These are phyloP conservation scores for Anarsia innoxiella DNA, from an alignment of 2,888 invertebrate species.

Conservation along the genomic window DNA sequence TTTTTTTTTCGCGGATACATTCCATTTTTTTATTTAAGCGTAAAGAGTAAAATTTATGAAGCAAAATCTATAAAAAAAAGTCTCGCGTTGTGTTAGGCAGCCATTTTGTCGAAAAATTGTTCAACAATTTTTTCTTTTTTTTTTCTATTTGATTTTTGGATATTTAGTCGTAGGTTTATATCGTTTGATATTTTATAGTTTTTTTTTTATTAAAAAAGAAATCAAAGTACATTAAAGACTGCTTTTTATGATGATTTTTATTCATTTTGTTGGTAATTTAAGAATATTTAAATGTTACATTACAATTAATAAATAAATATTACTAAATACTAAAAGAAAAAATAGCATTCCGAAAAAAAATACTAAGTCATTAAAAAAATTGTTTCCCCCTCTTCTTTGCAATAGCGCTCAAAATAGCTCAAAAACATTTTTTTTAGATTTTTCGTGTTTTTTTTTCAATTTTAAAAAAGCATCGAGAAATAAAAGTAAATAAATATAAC, in stretches of 20 bases:
- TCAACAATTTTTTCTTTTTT: background rate
- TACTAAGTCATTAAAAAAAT: background rate
- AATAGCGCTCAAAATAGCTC: slow-evolving; percentile 17
- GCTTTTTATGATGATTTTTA: background rate
- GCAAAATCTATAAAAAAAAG: too few species aligned
- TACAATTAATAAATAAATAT: background rate
- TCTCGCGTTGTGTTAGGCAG: too few species aligned
- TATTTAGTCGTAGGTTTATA: background rate
- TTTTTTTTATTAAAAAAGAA: background rate
- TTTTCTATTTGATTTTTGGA: background rate
- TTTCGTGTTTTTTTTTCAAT: slow-evolving; percentile 7
- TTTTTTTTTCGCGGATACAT: background rate
- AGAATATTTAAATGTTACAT: background rate
- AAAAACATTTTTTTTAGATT: slow-evolving; percentile 11
- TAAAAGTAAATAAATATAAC: slow-evolving; percentile 20
- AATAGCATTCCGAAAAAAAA: background rate
- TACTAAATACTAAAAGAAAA: background rate
- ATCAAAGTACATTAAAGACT: background rate
- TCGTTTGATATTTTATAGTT: background rate
- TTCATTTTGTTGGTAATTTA: background rate
- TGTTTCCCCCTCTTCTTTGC: slow-evolving; percentile 3
- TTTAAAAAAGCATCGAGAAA: slow-evolving; percentile 26
- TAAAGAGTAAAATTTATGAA: too few species aligned
- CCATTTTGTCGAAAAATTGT: too few species aligned
- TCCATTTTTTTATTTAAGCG: too few species aligned